These are phyloP conservation scores for Andrena bucephala DNA, from an alignment of 2,888 invertebrate species.

Conservation along the genomic window DNA sequence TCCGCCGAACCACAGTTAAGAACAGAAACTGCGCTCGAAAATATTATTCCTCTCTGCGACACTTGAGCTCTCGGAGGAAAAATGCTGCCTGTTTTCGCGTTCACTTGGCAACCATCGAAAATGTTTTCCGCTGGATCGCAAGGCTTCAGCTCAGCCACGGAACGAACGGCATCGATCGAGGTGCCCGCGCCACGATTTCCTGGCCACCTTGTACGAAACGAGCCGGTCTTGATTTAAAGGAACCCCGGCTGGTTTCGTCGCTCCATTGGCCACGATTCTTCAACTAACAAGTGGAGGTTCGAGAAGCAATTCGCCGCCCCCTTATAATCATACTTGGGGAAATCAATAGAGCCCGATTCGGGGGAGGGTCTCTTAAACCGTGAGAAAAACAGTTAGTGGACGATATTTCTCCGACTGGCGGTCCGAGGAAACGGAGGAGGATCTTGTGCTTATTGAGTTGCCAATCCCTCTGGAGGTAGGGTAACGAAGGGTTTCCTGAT, in stretches of 20 bases:
- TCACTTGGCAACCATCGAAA: neutral
- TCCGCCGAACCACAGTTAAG: neutral
- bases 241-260: constrained; percentile 11
- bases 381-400: constrained; percentile 64
- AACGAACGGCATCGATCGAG: too few relatives aligned
- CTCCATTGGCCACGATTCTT: constrained; percentile 33
- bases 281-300: constrained; percentile 44
- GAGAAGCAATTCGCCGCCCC: constrained; percentile 53
- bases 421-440: constrained; percentile 24
- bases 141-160: too few relatives aligned
- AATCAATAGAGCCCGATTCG: constrained; percentile 65
- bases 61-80: neutral
- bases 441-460: constrained; percentile 41
- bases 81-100: neutral
- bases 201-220: too few relatives aligned
- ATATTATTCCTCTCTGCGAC: neutral
- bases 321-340: constrained; percentile 63
- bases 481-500: constrained; percentile 61
- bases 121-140: neutral
- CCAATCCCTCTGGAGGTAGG: constrained; percentile 51
- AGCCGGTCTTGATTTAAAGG: neutral
- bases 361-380: constrained; percentile 55
- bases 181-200: too few relatives aligned
- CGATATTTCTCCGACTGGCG: constrained; percentile 60
- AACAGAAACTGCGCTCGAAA: neutral